Base-by-base conservation (phyloP, 2,888 invertebrate species). In the Nomada ferruginata region DNA sequence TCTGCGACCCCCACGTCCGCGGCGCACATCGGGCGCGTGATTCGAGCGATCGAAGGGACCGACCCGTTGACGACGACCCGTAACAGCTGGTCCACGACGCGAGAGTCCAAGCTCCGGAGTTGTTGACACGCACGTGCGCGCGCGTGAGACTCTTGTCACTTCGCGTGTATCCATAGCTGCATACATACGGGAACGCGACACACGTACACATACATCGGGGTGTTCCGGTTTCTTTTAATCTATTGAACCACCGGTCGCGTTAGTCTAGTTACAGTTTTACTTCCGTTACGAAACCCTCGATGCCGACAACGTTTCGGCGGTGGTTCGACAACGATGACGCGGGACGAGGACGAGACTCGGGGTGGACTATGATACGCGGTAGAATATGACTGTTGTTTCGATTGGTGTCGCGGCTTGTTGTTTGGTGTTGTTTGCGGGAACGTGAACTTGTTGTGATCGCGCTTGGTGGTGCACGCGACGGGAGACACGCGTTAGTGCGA, bases 71-170 rank as follows among this genome's bases (percentile, higher is more conserved):
- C 59, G 36, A 59, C 55, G 36, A 47, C 29, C 76, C 66, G 77
- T 68, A 83, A 83, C 83, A 83, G 83, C 83, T 83, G 83, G 83
- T 83, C 78, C 83, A 82, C 83, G 82, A 73, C 76, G 78, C 76
- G 82, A 77, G 20, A 72, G 66, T 71, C 72, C 66, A 53, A 59
- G 53, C 72, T 55, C 47, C 36, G 72, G 72, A 79, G 80, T 80
- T 80, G 80, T 80, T 80, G 80, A 80, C 80, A 80, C 80, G 80
- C 80, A 80, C 80, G 80, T 80, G 80, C 79, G 80, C 80, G 80
- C 80, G 80, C 79, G 79, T 71, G 79, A 79, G 70, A 20, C 79
- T 36, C 55, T 63, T 55, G 55, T 63, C 50, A 50, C 55, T 52
- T n/a, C 47, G 11, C 47, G 47, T 47, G 36, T 7, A 36, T 15